Conservation (phyloP, 2,113 vertebrate genomes). For the Hemiprocne comata region DNA sequence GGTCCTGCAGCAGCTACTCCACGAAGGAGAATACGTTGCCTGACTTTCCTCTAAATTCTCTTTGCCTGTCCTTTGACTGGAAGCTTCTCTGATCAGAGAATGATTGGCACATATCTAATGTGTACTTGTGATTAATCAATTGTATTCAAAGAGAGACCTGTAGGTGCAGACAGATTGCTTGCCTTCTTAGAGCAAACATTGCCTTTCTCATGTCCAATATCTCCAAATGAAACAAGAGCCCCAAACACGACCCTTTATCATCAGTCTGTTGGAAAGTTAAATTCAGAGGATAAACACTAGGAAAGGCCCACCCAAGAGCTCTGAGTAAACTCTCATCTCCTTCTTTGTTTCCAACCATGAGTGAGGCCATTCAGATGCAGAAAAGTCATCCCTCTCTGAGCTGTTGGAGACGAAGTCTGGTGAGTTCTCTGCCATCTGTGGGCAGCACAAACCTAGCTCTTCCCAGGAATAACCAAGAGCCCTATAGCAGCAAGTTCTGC, state of each 20-base stretch:
- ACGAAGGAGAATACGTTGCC: neutral
- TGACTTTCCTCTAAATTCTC: neutral
- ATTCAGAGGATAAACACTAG: neutral
- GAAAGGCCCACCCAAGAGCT: neutral
- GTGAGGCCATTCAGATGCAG: accelerated
- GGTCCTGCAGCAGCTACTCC: neutral
- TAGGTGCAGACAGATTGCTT: neutral
- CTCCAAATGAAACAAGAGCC: neutral
- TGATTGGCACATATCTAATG: neutral
- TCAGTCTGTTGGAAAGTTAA: neutral
- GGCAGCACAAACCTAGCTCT: neutral
- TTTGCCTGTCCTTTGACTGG: neutral
- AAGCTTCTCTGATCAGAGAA: neutral
- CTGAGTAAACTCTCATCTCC: neutral
- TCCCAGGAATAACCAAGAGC: neutral
- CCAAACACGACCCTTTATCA: neutral
- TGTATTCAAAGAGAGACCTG: neutral
- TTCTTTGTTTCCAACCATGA: neutral
- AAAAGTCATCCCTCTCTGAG: neutral
- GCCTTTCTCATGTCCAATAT: neutral
- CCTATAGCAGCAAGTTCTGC: neutral
- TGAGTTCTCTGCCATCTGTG: neutral
- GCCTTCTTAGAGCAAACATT: neutral
- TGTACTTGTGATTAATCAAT: constrained; percentile 3
- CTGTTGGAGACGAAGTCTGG: neutral